Percentiles rank a stretch among this genome's conserved stretches.
Conservation (phyloP, 2,888 invertebrate species). For the Myopa tessellatipennis region DNA sequence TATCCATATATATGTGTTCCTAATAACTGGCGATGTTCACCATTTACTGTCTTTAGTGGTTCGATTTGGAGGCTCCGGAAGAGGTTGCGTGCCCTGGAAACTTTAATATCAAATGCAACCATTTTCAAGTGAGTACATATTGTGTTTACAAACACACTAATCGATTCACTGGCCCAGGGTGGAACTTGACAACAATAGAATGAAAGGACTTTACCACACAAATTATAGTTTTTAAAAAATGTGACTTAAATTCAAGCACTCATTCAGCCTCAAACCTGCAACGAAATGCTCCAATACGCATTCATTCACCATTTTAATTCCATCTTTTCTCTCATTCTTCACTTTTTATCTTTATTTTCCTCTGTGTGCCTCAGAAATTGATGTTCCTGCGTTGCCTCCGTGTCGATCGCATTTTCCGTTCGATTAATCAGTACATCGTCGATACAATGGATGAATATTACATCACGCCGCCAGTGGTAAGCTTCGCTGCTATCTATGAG, state of each 20-base stretch:
- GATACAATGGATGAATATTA: constrained; percentile 87
- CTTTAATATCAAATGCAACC: constrained; percentile 74
- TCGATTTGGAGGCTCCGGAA: constrained; percentile 86
- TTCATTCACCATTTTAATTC: too few relatives aligned
- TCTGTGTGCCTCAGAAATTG: constrained; percentile 70
- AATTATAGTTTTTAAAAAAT: too few relatives aligned
- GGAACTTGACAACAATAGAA: too few relatives aligned
- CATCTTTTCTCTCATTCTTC: constrained; percentile 23
- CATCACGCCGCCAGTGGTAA: constrained; percentile 86
- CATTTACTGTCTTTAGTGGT: constrained; percentile 74
- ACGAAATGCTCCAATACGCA: too few relatives aligned
- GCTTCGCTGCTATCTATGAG: constrained; percentile 85
- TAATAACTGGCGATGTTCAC: neutral
- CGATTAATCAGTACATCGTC: constrained; percentile 85
- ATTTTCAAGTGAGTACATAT: constrained; percentile 70
- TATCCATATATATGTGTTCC: too few relatives aligned
- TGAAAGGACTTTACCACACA: too few relatives aligned
- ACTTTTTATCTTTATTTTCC: constrained; percentile 2
- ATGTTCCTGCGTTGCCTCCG: constrained; percentile 91
- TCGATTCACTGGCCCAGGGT: too few relatives aligned
- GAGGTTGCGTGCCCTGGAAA: constrained; percentile 76
- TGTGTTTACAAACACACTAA: neutral
- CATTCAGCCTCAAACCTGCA: too few relatives aligned
- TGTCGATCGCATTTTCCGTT: constrained; percentile 87
- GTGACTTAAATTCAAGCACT: too few relatives aligned